Evolutionary conservation across 2,797 vertebrate species (phyloP).

Genomic region (Pseudochirops corinnae): DNA sequence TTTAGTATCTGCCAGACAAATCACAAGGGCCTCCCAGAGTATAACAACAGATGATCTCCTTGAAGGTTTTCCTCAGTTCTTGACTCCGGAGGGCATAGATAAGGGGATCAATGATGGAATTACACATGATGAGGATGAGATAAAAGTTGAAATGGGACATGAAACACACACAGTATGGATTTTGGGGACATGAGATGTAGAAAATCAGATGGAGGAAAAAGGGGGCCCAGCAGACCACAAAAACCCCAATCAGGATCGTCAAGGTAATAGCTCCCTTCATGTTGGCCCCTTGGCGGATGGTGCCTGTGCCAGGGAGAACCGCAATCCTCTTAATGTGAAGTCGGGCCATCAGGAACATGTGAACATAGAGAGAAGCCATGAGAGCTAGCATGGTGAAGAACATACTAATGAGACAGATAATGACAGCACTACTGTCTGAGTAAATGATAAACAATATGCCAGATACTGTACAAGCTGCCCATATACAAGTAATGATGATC

Average conservation of each 20-base stretch:
- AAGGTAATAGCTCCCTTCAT: slow-evolving; percentile 97
- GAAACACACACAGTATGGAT: slow-evolving; percentile 96
- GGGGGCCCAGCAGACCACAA: slow-evolving; percentile 97
- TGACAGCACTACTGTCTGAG: slow-evolving; percentile 93
- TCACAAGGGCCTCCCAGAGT: slow-evolving; percentile 86
- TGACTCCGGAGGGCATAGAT: slow-evolving; percentile 98
- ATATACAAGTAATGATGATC: slow-evolving; percentile 91
- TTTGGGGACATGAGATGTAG: slow-evolving; percentile 95
- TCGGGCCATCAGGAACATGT: slow-evolving; percentile 97
- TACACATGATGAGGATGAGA: slow-evolving; percentile 98
- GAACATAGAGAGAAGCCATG: slow-evolving; percentile 96
- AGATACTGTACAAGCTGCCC: slow-evolving; percentile 91
- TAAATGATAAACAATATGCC: slow-evolving; percentile 95
- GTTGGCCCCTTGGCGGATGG: slow-evolving; percentile 92
- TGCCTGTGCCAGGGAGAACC: slow-evolving; percentile 89
- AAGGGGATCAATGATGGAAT: slow-evolving; percentile 95
- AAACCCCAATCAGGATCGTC: slow-evolving; percentile 95
- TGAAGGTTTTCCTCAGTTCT: slow-evolving; percentile 97
- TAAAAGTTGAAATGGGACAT: slow-evolving; percentile 99
- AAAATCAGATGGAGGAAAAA: slow-evolving; percentile 96
- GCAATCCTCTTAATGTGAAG: slow-evolving; percentile 95
- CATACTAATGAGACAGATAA: slow-evolving; percentile 95
- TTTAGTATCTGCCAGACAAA: slow-evolving; percentile 89
- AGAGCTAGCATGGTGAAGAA: slow-evolving; percentile 97
- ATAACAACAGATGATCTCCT: slow-evolving; percentile 94